Percentiles rank a stretch among this genome's conserved stretches.
Evolutionary conservation across 1,140 invertebrate genomes (phyloP).

Genomic region (Lasioglossum albipes): DNA sequence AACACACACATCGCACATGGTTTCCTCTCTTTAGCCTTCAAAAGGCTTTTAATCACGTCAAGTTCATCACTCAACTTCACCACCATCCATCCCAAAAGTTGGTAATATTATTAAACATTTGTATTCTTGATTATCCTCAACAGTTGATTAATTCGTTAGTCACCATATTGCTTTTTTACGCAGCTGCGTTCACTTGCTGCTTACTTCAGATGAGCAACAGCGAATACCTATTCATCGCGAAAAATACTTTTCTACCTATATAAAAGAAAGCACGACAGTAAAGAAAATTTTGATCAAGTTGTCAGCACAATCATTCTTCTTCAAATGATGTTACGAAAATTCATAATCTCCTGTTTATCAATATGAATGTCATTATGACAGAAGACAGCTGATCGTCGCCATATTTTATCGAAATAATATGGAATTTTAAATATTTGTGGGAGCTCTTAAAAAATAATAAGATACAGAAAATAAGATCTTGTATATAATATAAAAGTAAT

Average conservation of each 20-base stretch:
- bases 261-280: background rate
- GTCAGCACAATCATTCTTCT: background rate
- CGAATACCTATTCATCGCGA: slow-evolving; percentile 11
- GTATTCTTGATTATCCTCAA: slow-evolving; percentile 55
- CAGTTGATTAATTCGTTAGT: slow-evolving; percentile 73
- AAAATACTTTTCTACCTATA: background rate
- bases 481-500: background rate
- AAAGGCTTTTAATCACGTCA: slow-evolving; percentile 74
- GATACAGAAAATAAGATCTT: background rate
- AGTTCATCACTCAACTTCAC: slow-evolving; percentile 70
- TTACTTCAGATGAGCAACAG: slow-evolving; percentile 56
- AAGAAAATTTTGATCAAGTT: background rate
- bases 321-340: background rate
- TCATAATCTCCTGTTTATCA: slow-evolving; percentile 25
- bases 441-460: slow-evolving; percentile 5
- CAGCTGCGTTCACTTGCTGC: slow-evolving; percentile 53
- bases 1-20: slow-evolving; percentile 90
- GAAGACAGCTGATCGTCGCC: slow-evolving; percentile 67
- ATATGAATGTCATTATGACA: slow-evolving; percentile 60
- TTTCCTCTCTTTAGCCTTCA: slow-evolving; percentile 66
- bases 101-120: slow-evolving; percentile 75
- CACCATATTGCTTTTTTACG: slow-evolving; percentile 74
- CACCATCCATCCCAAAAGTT: slow-evolving; percentile 62
- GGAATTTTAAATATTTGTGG: slow-evolving; percentile 43
- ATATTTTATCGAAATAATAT: slow-evolving; percentile 55